phyloP scores from a whole-genome alignment of 2,113 vertebrate species.

The Riparia riparia region DNA sequence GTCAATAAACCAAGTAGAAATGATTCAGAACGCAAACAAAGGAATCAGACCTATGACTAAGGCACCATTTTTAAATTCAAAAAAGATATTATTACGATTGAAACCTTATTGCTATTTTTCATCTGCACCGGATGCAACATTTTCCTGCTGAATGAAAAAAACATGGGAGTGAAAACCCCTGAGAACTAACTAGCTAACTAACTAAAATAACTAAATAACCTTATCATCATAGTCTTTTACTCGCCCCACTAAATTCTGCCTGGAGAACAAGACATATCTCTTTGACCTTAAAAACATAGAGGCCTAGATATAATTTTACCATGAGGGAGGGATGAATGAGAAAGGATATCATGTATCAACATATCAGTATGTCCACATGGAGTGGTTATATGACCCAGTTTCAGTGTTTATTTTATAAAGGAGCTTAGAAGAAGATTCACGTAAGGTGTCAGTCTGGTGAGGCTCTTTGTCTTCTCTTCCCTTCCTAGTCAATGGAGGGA shows the following conservation, averaged over 20 bases:
- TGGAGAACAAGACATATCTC: not conserved
- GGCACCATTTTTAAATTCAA: conserved; percentile 38
- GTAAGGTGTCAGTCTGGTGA: not conserved
- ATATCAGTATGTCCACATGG: not conserved
- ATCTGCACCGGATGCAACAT: not conserved
- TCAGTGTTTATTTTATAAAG: not conserved
- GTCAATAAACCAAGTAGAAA: conserved; percentile 39
- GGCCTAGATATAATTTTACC: not conserved
- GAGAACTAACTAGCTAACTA: not conserved
- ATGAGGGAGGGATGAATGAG: not conserved
- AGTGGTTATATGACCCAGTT: not conserved
- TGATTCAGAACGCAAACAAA: conserved; percentile 33
- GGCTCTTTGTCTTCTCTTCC: not conserved
- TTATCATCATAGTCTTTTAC: not conserved
- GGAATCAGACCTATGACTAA: conserved; percentile 29
- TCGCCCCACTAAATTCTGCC: not conserved
- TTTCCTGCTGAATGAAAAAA: not conserved
- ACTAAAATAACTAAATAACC: not conserved
- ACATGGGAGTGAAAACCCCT: not conserved
- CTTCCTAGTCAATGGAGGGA: not conserved
- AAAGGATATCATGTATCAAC: not conserved
- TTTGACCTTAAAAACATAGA: not conserved
- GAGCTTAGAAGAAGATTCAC: not conserved
- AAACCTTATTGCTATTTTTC: not conserved
- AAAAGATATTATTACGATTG: not conserved